These are phyloP conservation scores for Aphelenchoides fujianensis DNA, from an alignment of 1,140 invertebrate genomes.

Conservation along the genomic window DNA sequence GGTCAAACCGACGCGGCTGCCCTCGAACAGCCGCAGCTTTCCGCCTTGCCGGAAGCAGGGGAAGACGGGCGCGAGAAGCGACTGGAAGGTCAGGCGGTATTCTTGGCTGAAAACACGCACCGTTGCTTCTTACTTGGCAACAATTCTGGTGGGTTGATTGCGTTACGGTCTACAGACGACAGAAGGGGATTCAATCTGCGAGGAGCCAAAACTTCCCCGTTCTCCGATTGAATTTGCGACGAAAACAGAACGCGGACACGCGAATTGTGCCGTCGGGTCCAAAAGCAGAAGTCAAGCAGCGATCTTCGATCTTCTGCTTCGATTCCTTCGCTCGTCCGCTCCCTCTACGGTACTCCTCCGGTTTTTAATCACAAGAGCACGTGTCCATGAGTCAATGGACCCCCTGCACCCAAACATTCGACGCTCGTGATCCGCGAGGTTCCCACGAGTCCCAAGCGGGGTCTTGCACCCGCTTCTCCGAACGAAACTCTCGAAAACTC, in stretches of 20 bases:
- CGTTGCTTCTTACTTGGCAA: background rate
- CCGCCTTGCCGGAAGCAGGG: background rate
- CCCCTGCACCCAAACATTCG: too few relatives aligned
- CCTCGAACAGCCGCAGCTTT: background rate
- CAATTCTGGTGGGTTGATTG: background rate
- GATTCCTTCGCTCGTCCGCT: too few relatives aligned
- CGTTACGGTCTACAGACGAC: background rate
- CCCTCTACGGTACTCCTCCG: too few relatives aligned
- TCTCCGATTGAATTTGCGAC: background rate
- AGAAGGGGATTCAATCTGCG: background rate
- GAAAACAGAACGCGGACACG: background rate
- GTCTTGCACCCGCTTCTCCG: background rate
- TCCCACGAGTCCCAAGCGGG: too few relatives aligned
- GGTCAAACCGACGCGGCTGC: background rate
- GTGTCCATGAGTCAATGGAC: too few relatives aligned
- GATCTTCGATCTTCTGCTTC: too few relatives aligned
- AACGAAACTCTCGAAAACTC: background rate
- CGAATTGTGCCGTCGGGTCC: too few relatives aligned
- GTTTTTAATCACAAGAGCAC: too few relatives aligned
- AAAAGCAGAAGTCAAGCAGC: too few relatives aligned
- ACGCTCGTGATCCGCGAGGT: too few relatives aligned
- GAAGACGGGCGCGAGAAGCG: background rate
- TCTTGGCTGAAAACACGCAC: constrained; percentile 18
- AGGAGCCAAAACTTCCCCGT: background rate
- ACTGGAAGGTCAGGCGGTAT: constrained; percentile 12